Percentiles rank a stretch among this genome's conserved stretches.
phyloP scores from a whole-genome alignment of 1,140 invertebrate species.

The Drosophila guanche region DNA sequence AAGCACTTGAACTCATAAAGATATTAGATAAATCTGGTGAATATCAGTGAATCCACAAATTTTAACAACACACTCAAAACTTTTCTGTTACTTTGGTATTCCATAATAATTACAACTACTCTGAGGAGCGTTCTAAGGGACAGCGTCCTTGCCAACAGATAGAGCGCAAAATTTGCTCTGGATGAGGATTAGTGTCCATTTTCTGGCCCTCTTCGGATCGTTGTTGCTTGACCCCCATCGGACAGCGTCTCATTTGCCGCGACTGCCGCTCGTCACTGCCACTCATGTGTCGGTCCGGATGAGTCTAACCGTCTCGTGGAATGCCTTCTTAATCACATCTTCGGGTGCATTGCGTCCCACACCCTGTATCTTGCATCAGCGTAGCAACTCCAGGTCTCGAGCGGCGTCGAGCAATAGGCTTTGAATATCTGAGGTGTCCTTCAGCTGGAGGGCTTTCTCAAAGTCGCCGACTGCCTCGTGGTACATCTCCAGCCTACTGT shows the following conservation, averaged over 20 bases:
- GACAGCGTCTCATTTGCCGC: conserved; percentile 97
- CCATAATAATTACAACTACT: too few relatives aligned
- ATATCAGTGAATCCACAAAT: too few relatives aligned
- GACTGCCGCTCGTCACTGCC: conserved; percentile 92
- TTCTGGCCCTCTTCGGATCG: conserved; percentile 97
- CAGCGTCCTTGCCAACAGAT: conserved; percentile 41
- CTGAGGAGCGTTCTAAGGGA: too few relatives aligned
- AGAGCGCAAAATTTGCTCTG: conserved; percentile 70
- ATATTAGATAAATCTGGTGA: too few relatives aligned
- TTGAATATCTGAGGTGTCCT: conserved; percentile 91
- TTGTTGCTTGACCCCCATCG: conserved; percentile 93
- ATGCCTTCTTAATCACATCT: conserved; percentile 98
- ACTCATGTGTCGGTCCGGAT: conserved; percentile 95
- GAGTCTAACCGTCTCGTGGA: conserved; percentile 93
- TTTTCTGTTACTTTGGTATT: too few relatives aligned
- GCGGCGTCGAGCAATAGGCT: conserved; percentile 93
- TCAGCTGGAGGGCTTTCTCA: conserved; percentile 92
- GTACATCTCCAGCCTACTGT: conserved; percentile 91
- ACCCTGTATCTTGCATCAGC: conserved; percentile 98
- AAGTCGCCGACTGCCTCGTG: conserved; percentile 96
- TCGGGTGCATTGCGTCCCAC: conserved; percentile 92
- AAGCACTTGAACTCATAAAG: too few relatives aligned
- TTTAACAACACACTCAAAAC: too few relatives aligned
- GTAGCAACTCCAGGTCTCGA: conserved; percentile 95
- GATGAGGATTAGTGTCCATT: conserved; percentile 86